Percentiles rank a stretch among this genome's conserved stretches.
Evolutionary conservation across 2,797 vertebrate genomes (phyloP).

Genomic region (Paratrypauchen microcephalus): DNA sequence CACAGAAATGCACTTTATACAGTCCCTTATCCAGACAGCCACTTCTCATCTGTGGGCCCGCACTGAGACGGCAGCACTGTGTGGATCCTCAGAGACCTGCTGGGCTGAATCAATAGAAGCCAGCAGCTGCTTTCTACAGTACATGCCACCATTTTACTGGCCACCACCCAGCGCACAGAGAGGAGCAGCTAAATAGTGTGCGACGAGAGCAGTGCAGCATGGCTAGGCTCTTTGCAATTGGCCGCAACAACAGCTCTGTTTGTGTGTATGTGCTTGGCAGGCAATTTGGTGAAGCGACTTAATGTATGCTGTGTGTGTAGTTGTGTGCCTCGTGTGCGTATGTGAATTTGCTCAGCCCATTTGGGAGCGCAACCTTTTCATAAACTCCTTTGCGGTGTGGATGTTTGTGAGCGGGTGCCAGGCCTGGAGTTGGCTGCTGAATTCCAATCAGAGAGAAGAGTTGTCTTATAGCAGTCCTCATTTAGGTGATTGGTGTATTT

Average conservation of each 20-base stretch:
- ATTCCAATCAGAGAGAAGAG: slow-evolving; percentile 53
- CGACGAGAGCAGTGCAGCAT: slow-evolving; percentile 43
- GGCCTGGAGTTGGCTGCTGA: slow-evolving; percentile 27
- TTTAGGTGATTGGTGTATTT: slow-evolving; percentile 54
- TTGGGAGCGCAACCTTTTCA: slow-evolving; percentile 41
- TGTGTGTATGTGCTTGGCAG: slow-evolving; percentile 20
- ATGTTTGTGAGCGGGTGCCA: slow-evolving; percentile 26
- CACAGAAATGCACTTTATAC: slow-evolving; percentile 51
- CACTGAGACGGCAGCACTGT: slow-evolving; percentile 56
- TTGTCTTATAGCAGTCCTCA: slow-evolving; percentile 47
- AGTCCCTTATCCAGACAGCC: slow-evolving; percentile 26
- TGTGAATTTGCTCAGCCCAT: slow-evolving; percentile 23
- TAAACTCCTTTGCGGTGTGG: slow-evolving; percentile 20
- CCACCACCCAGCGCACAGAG: slow-evolving; percentile 55
- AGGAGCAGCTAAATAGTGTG: slow-evolving; percentile 61
- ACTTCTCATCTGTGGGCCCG: slow-evolving; percentile 34
- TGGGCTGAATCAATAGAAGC: slow-evolving; percentile 75
- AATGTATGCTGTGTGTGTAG: slow-evolving; percentile 39
- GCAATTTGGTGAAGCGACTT: slow-evolving; percentile 53
- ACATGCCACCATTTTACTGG: slow-evolving; percentile 71
- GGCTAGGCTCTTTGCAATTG: slow-evolving; percentile 46
- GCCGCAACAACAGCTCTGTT: slow-evolving; percentile 39
- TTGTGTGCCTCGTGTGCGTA: slow-evolving; percentile 19
- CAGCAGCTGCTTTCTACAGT: slow-evolving; percentile 68
- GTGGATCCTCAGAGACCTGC: slow-evolving; percentile 65